Evolutionary conservation across 2,113 vertebrate species (phyloP).

Genomic region (Brienomyrus brachyistius): DNA sequence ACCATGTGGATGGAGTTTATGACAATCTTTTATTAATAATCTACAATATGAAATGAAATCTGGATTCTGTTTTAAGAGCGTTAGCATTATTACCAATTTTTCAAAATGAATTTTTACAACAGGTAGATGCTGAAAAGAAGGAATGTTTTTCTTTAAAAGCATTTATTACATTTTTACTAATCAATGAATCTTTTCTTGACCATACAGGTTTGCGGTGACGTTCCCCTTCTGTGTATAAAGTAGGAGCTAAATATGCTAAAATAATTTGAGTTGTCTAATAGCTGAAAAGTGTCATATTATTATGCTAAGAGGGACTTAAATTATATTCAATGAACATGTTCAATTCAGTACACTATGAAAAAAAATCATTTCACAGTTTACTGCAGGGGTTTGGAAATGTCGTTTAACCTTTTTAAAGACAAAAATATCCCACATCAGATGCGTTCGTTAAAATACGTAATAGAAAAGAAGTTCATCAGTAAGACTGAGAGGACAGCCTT

Average conservation of each 20-base stretch:
- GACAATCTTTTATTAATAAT: not conserved
- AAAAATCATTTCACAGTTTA: not conserved
- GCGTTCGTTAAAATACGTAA: not conserved
- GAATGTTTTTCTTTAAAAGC: not conserved
- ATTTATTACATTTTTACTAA: not conserved
- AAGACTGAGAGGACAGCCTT: not conserved
- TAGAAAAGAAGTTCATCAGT: not conserved
- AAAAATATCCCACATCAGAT: not conserved
- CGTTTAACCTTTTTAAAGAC: not conserved
- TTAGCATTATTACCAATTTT: not conserved
- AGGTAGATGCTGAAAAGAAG: not conserved
- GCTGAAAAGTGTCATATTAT: not conserved
- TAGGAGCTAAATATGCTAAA: not conserved
- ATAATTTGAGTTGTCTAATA: not conserved
- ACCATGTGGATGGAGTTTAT: not conserved
- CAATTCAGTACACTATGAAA: not conserved
- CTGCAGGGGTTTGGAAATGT: not conserved
- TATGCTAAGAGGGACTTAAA: not conserved
- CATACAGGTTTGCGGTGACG: not conserved
- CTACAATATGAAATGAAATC: not conserved
- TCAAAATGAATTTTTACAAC: not conserved
- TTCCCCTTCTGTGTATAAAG: not conserved
- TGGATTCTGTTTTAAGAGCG: not conserved
- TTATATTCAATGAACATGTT: not conserved
- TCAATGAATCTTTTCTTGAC: not conserved